These are phyloP conservation scores for Aegotheles bennettii DNA, from an alignment of 2,113 vertebrate genomes.

Conservation along the genomic window DNA sequence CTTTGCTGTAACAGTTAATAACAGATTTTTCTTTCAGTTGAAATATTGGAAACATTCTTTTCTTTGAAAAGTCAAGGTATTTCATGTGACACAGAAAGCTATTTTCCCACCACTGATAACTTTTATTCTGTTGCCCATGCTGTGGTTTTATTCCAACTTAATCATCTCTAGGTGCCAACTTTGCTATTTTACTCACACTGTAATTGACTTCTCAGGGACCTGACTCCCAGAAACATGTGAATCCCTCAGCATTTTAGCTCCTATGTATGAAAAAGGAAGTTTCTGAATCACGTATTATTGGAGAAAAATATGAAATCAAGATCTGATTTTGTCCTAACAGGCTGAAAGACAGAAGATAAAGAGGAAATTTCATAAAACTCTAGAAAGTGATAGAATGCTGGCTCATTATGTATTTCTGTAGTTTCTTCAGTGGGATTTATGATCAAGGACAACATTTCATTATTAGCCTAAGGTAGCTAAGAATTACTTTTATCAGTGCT, in stretches of 20 bases:
- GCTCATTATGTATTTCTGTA: background rate
- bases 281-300: background rate
- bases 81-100: background rate
- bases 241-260: background rate
- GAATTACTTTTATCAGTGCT: background rate
- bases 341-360: background rate
- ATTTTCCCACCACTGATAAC: background rate
- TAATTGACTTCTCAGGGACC: background rate
- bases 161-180: background rate
- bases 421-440: background rate
- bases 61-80: background rate
- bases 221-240: background rate
- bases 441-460: background rate
- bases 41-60: constrained; percentile 8
- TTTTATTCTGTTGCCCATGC: background rate
- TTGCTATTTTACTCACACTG: background rate
- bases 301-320: background rate
- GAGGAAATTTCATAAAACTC: background rate
- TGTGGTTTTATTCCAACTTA: background rate
- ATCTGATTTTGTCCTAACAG: background rate
- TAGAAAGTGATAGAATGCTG: background rate
- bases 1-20: background rate
- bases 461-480: background rate
- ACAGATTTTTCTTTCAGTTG: background rate
- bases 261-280: background rate